phyloP scores from a whole-genome alignment of 2,797 vertebrate genomes.

The Octomys mimax region DNA sequence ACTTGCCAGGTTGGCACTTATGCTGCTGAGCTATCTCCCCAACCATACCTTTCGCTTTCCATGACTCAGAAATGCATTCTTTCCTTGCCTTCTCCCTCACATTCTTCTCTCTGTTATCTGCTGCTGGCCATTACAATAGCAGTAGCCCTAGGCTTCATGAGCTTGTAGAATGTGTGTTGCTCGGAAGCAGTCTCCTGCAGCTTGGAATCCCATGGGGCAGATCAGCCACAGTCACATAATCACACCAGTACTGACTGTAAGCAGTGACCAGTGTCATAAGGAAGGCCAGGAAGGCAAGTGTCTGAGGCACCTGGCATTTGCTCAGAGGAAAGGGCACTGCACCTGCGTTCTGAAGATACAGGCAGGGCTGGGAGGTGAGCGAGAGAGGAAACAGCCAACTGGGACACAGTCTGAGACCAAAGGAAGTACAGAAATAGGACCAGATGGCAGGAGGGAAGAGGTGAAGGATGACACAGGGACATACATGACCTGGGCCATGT shows the following conservation, averaged over 20 bases:
- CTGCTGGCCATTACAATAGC: neutral
- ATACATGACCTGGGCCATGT: neutral
- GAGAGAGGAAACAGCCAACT: neutral
- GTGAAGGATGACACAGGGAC: neutral
- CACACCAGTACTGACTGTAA: neutral
- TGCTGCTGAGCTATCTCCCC: no score
- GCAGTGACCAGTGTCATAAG: neutral
- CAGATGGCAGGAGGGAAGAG: neutral
- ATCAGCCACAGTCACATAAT: neutral
- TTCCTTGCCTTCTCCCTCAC: neutral
- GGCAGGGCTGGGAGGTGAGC: neutral
- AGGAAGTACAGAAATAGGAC: neutral
- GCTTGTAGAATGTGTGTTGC: neutral
- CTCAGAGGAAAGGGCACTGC: neutral
- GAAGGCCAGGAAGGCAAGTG: neutral
- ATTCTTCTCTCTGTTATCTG: neutral
- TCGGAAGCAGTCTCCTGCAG: neutral
- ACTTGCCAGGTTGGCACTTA: no score
- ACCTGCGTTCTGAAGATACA: neutral
- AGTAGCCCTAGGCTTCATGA: neutral
- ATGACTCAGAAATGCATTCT: neutral
- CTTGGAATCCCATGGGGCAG: neutral
- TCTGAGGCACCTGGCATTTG: neutral
- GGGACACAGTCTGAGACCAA: neutral
- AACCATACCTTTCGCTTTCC: neutral